Base-by-base conservation (phyloP, 30 jellyfish, hydroid and myxozoan genomes). In the Clytia hemisphaerica region DNA sequence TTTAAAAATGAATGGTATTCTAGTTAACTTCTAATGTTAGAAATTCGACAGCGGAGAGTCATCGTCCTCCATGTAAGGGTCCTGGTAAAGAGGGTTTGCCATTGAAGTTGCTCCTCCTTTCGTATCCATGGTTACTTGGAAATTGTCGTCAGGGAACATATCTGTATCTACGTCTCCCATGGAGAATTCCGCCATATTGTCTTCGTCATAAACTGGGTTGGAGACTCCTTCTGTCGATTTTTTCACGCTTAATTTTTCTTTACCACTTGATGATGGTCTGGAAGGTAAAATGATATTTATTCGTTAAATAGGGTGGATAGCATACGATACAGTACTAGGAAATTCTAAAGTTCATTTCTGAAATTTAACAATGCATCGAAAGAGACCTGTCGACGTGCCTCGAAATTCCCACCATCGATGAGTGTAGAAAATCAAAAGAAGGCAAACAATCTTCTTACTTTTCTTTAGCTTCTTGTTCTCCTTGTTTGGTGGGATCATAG, bases 21-120 rank as follows among this genome's bases (percentile, higher is more conserved):
- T n/a, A n/a, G n/a, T n/a, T n/a, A n/a, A n/a, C n/a, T n/a, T n/a
- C n/a, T n/a, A 40, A 40, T 40, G 53, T 76, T 76, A 89, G 60
- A 66, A 89, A 37, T 89, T 85, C 1, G 94, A 82, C 83, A 89
- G 37, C 15, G 95, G 98, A 32, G 93, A 79, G 50, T 88, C 94
- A 6, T 88, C 97, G 37, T 80, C 85, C 30, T 89, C 98, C 68
- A 83, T 70, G 54, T 89, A 89, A 1, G 98, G 98, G 61, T 89
- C 98, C 80, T 89, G 98, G 72, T 89, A 89, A 51, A 89, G 72
- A 1, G 98, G 98, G 50, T 89, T 89, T 34, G 98, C 92, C 98
- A 89, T 89, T 12, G 98, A 81, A 4, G 98, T 89, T 6, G 98
- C 98, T 2, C 98, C 98, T 0, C 81, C 85, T 33, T 76, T 64